Evolutionary conservation across 2,113 vertebrate genomes (phyloP).

Genomic region (Caretta caretta): DNA sequence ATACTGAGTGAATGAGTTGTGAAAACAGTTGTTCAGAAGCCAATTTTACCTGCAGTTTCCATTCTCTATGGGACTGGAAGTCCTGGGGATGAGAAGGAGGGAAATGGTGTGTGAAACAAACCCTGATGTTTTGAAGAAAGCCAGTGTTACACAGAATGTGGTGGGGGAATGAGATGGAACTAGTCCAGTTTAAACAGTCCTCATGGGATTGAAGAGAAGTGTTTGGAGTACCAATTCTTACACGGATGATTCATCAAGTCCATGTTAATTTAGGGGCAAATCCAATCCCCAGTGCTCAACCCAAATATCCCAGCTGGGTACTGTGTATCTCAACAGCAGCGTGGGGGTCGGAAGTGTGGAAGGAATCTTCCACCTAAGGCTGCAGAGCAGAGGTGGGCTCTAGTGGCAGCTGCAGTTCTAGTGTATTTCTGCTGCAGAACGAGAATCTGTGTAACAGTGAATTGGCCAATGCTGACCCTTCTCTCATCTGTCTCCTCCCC

Average conservation of each 20-base stretch:
- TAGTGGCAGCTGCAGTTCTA: background rate
- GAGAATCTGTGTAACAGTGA: background rate
- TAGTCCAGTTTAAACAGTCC: background rate
- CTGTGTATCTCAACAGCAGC: background rate
- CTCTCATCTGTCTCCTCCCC: background rate
- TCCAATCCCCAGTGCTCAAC: background rate
- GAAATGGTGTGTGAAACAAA: slow-evolving; percentile 27
- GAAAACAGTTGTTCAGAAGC: slow-evolving; percentile 27
- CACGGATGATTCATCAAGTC: background rate
- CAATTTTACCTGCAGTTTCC: background rate
- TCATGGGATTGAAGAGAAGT: fast-evolving
- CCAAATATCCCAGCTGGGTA: background rate
- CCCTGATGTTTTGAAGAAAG: background rate
- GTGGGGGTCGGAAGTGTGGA: background rate
- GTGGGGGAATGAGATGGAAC: background rate
- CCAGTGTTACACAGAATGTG: fast-evolving
- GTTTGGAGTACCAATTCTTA: background rate
- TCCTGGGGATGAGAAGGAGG: background rate
- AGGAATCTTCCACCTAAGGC: background rate
- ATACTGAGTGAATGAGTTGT: background rate
- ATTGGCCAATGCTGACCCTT: background rate
- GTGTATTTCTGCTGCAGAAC: background rate
- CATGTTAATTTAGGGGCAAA: background rate
- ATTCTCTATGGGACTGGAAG: background rate
- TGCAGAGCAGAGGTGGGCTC: background rate